Base-by-base conservation (phyloP, 2,113 vertebrate genomes). In the Paratilapia polleni region DNA sequence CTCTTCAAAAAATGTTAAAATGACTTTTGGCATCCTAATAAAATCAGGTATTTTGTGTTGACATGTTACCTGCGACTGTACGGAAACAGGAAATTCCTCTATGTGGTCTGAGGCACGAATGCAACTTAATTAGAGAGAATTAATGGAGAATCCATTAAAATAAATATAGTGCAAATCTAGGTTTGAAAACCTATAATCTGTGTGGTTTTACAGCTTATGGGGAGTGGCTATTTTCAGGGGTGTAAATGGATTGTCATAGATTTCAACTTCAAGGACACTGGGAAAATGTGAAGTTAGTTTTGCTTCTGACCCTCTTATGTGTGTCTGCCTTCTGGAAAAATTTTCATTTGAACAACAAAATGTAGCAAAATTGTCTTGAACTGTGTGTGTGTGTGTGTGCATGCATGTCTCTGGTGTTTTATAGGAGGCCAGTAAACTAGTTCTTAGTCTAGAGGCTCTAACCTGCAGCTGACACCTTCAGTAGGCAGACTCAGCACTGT, bases 401-500 rank as follows among this genome's bases (percentile, higher is more conserved):
- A 54, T 73, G 68, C 68, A n/a, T 73, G 47, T 62, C 5, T 83
- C 22, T 70, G n/a, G 15, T 38, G 60, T 87, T 74, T 59, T 73
- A 36, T 41, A 59, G 78, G 82, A 82, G 28, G 74, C 81, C 77
- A 76, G 76, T 77, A 22, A 84, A 81, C 56, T 38, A 59, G 34
- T 83, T 56, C 36, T 83, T 68, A 28, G 57, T 78, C 31, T 6
- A 66, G 36, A 80, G 62, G 78, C 62, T 17, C 24, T 76, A 43
- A 87, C 78, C 84, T 87, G 58, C 43, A 81, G 87, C 63, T 83
- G 70, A 74, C 60, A 59, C 79, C 52, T 64, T 75, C 54, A 36
- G 73, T 41, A 36, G 85, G 86, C 84, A 60, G 87, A 85, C 84
- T 89, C 79, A 91, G 88, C 85, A 83, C n/a, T 36, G 3, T 8